Evolutionary conservation across 2,888 invertebrate genomes (phyloP), one percentile per base, ranked within the genome.

Genomic region (Corbicula japonica): DNA sequence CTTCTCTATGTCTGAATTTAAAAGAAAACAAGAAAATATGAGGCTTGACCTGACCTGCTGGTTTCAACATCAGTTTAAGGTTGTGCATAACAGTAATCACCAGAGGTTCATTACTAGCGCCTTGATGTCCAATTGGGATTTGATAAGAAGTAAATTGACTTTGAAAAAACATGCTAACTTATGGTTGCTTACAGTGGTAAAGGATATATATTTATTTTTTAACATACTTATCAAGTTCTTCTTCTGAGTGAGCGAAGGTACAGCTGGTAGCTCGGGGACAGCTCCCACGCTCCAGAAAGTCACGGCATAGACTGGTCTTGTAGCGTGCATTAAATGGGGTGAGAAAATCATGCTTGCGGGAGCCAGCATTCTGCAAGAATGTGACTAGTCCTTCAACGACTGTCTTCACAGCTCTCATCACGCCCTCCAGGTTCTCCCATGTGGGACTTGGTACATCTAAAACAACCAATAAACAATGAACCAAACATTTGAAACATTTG

Each of bases 231-330:
- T 98, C 98, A 46, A 98, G 71, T 93, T 98, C 98, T 83, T 97
- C 97, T 84, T 97, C 97, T 0, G 97, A 97, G 93, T 98, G 98
- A 6, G 98, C 97, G 94, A 98, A 98, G 0, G 97, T 97, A 93
- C 98, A 98, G 87, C 96, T 96, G 52, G 95, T 95, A 4, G 97
- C 97, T 12, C 98, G 95, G 0, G 98, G 98, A 92, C 98, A 98
- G 80, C 95, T 96, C 0, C 97, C 96, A 18, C 97, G 95, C 30
- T 96, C 94, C 0, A 96, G 95, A 12, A 97, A 95, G 93, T 98
- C 98, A 0, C 98, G 95, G 88, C 98, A 98, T 96, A 98, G 96
- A 90, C 96, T 96, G 75, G 97, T 97, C 94, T 98, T 98, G 94
- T 97, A 98, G 56, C 89, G 97, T 18, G 95, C 95, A 92, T 95